Conservation (phyloP, 2,888 invertebrate species). For the Megamerina dolium region DNA sequence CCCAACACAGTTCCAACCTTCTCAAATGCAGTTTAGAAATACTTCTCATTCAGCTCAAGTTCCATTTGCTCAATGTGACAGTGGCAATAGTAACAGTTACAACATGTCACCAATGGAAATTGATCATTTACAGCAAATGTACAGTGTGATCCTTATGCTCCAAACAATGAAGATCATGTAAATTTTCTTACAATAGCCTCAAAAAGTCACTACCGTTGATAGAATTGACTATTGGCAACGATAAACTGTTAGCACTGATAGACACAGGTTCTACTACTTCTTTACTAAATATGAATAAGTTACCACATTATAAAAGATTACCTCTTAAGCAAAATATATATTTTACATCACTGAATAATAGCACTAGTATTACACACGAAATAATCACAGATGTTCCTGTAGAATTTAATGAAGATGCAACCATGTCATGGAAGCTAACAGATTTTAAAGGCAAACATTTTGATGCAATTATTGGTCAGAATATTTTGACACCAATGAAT, state of each 20-base stretch:
- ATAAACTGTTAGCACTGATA: constrained; percentile 19
- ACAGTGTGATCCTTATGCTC: constrained; percentile 7
- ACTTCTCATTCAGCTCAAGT: not conserved
- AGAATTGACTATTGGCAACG: constrained; percentile 18
- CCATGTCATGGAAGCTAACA: constrained; percentile 21
- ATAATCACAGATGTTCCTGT: constrained; percentile 18
- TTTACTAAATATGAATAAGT: constrained; percentile 15
- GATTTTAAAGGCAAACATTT: no score
- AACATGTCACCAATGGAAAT: constrained; percentile 14
- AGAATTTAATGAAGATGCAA: constrained; percentile 19
- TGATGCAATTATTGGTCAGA: no score
- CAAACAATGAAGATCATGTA: constrained; percentile 18
- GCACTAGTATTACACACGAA: constrained; percentile 15
- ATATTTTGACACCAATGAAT: no score
- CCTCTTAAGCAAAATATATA: not conserved
- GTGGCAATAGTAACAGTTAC: constrained; percentile 3
- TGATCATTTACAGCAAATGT: constrained; percentile 14
- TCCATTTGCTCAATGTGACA: not conserved
- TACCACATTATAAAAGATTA: constrained; percentile 13
- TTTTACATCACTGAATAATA: constrained; percentile 19
- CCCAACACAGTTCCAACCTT: no score
- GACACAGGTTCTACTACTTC: constrained; percentile 21
- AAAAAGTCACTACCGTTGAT: constrained; percentile 20
- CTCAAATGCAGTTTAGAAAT: no score
- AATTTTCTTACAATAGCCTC: constrained; percentile 21